Evolutionary conservation across 2,113 vertebrate genomes (phyloP).

Genomic region (Clarias macrocephalus): DNA sequence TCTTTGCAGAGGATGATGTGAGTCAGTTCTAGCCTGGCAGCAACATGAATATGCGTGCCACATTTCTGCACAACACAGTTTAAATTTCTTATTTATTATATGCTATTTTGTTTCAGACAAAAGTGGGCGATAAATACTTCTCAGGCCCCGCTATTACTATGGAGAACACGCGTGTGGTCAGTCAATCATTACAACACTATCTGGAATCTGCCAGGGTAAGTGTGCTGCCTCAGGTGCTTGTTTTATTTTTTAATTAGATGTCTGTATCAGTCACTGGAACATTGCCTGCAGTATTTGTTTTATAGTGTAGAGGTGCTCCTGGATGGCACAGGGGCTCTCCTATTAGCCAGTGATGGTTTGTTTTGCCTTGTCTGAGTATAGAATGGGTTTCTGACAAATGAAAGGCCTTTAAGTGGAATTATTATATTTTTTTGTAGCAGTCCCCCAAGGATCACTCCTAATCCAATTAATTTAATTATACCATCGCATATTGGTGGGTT

Average conservation of each 20-base stretch:
- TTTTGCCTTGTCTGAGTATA: background rate
- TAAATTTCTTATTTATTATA: background rate
- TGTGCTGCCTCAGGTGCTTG: slow-evolving; percentile 14
- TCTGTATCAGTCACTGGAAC: slow-evolving; percentile 1
- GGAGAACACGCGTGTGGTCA: slow-evolving; percentile 95
- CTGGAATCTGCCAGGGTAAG: slow-evolving; percentile 91
- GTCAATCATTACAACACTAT: slow-evolving; percentile 96
- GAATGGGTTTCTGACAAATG: background rate
- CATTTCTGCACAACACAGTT: background rate
- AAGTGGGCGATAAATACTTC: slow-evolving; percentile 98
- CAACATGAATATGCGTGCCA: background rate
- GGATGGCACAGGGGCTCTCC: background rate
- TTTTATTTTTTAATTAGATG: slow-evolving; percentile 13
- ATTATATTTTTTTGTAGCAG: background rate
- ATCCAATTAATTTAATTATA: background rate
- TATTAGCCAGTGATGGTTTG: background rate
- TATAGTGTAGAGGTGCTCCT: background rate
- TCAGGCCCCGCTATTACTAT: slow-evolving; percentile 96
- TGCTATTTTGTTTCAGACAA: slow-evolving; percentile 71
- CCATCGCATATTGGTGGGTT: slow-evolving; percentile 1
- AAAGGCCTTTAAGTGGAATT: background rate
- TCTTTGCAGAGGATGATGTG: slow-evolving; percentile 98
- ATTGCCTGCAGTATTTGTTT: background rate
- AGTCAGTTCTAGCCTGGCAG: slow-evolving; percentile 66
- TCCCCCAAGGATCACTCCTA: background rate